These are phyloP conservation scores for Notoglanidium macrostoma DNA, from an alignment of 2,797 vertebrate species.

Conservation along the genomic window DNA sequence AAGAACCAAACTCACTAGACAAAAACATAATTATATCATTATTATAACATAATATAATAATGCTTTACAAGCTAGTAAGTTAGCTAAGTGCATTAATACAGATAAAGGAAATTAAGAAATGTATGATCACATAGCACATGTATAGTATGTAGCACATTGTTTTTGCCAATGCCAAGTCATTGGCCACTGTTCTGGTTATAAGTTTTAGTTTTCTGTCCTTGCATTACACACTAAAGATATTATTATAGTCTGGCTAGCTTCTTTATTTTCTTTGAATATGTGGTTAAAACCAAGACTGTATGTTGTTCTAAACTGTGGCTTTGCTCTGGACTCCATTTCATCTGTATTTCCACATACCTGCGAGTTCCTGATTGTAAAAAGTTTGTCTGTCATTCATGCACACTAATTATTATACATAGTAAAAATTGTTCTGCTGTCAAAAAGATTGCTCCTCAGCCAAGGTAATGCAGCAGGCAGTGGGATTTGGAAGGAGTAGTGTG, in stretches of 20 bases:
- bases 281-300: not conserved
- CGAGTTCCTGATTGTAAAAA: not conserved
- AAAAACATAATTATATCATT: not conserved
- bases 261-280: not conserved
- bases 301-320: not conserved
- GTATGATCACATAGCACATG: not conserved
- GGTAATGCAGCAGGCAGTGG: not conserved
- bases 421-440: not conserved
- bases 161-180: not conserved
- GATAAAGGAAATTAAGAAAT: too few species aligned
- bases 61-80: not conserved
- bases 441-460: not conserved
- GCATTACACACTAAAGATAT: not conserved
- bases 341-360: not conserved
- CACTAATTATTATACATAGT: constrained; percentile 2
- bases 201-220: not conserved
- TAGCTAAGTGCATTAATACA: not conserved
- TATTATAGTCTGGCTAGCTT: not conserved
- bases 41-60: not conserved
- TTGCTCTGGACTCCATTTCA: not conserved
- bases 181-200: not conserved
- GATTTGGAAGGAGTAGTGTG: not conserved
- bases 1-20: not conserved
- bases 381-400: not conserved
- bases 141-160: not conserved